Percentiles rank a stretch among this genome's conserved stretches.
phyloP scores from a whole-genome alignment of 2,113 vertebrate species.

The Cyphotilapia sp. region DNA sequence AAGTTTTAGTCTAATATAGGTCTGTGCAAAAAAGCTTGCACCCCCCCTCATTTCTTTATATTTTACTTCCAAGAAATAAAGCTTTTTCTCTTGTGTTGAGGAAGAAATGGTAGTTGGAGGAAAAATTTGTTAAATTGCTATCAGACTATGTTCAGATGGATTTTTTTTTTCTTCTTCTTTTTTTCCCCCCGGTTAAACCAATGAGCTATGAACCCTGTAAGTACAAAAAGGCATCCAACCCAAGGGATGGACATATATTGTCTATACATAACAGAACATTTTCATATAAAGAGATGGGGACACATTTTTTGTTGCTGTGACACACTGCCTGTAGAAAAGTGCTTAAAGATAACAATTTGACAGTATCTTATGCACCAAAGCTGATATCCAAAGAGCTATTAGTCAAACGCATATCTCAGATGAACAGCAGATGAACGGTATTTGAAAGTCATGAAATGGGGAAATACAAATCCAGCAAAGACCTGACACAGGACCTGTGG shows the following conservation, averaged over 20 bases:
- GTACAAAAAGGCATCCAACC: background rate
- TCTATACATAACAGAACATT: background rate
- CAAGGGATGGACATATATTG: background rate
- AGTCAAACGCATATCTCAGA: background rate
- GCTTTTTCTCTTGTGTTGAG: background rate
- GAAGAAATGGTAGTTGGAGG: background rate
- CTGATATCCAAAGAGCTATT: background rate
- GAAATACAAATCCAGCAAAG: background rate
- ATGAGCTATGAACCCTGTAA: background rate
- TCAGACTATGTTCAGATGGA: background rate
- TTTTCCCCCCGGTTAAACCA: rapidly evolving
- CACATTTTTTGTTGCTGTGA: background rate
- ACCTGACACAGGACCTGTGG: background rate
- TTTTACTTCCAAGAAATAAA: background rate
- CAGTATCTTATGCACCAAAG: background rate
- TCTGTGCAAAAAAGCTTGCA: background rate
- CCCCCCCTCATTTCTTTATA: background rate
- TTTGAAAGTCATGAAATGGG: background rate
- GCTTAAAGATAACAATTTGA: background rate
- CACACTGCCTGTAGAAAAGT: background rate
- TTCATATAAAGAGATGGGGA: background rate
- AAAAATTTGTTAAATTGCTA: background rate
- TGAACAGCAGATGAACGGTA: background rate
- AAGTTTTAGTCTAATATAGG: background rate
- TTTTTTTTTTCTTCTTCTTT: background rate